Base-by-base conservation (phyloP, 1,140 invertebrate species). In the Orchestia grillus region DNA sequence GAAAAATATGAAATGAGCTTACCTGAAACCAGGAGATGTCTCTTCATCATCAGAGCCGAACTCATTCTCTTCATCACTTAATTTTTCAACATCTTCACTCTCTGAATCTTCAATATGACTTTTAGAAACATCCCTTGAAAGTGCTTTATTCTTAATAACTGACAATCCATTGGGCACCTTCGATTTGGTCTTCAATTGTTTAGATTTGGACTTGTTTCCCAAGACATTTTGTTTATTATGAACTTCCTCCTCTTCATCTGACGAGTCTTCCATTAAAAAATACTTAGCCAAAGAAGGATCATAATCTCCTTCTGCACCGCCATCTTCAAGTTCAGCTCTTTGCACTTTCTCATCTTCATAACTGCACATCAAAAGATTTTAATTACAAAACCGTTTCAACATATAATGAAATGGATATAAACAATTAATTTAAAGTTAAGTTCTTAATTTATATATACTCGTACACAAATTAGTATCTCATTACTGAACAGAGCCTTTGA, bases 231-330 rank as follows among this genome's bases (percentile, higher is more conserved):
- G 41, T 15, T 92, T 45, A 94, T 44, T 44, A 45, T 45, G 11
- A 44, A 44, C 44, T 19, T 11, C 8, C 41, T 94, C 92, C 8
- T 45, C 43, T 19, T 94, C 44, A 94, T 94, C 92, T 16, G 4
- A 42, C 4, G 92, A 94, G 4, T 47, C 92, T 45, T 94, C 92
- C 92, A 94, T 8, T 44, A 94, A 94, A 40, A 94, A 94, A 94
- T 94, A 94, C 44, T 94, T 94, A 6, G 92, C 92, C 41, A 94
- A 44, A 47, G 43, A 45, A 45, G 92, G 92, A 45, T 94, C 92
- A 94, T 94, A 94, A 16, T n/a, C 92, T 0, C 11, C 43, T n/a
- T 94, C 44, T 44, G 43, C 6, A 40, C 23, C 40, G 44, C 23
- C 40, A n/a, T 94, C 44, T 40, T 28, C 4, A 42, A 94, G 92